These are phyloP conservation scores for Leptinotarsa peninsularis DNA, from an alignment of 2,888 invertebrate genomes.

Conservation along the genomic window DNA sequence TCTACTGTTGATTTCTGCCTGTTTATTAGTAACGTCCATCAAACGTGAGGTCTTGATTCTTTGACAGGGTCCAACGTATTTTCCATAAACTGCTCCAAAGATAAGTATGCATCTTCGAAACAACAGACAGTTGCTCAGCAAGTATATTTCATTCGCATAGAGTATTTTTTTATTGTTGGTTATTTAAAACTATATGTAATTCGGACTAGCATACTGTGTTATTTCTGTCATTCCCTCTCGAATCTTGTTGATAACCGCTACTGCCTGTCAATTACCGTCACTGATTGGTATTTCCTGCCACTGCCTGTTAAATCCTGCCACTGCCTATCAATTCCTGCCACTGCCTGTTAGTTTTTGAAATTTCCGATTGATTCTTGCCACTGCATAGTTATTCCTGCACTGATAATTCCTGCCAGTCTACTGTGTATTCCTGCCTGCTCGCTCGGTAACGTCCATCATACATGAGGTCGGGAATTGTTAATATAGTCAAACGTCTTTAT, in stretches of 20 bases:
- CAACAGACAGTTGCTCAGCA: neutral
- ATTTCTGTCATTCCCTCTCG: too few relatives aligned
- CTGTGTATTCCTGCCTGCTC: neutral
- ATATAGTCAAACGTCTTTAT: neutral
- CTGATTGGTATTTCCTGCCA: too few relatives aligned
- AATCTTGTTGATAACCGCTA: too few relatives aligned
- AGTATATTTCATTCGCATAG: too few relatives aligned
- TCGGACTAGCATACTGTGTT: too few relatives aligned
- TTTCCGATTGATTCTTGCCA: too few relatives aligned
- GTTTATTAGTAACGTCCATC: conserved; percentile 1
- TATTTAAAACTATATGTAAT: too few relatives aligned
- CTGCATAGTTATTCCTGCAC: too few relatives aligned
- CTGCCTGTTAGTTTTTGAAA: neutral
- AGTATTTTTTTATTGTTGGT: too few relatives aligned
- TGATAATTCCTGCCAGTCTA: neutral
- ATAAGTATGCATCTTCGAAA: neutral
- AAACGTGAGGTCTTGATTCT: conserved; percentile 12
- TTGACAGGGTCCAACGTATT: neutral
- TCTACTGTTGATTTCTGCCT: neutral
- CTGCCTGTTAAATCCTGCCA: too few relatives aligned
- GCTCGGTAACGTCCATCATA: neutral
- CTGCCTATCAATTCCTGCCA: too few relatives aligned
- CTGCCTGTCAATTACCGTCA: too few relatives aligned
- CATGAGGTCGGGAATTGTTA: neutral
- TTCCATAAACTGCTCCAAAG: neutral